A percentile compares a stretch with the other conserved stretches of the same genome.
Conservation (phyloP, 2,797 vertebrate genomes). For the Ispidina picta region DNA sequence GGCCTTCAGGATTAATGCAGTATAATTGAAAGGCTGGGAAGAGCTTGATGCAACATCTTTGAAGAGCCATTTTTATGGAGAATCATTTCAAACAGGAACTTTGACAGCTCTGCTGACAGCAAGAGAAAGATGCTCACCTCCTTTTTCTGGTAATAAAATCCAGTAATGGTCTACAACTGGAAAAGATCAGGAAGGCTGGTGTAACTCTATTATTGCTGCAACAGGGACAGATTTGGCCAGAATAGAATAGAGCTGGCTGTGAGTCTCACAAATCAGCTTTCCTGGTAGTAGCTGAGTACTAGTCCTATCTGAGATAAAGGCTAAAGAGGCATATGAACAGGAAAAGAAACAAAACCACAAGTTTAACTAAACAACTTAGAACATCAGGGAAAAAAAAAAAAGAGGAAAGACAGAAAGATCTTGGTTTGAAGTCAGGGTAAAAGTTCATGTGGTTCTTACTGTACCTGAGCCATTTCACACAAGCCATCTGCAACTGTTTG, state of each 20-base stretch:
- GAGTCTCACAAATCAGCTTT: slow-evolving; percentile 16
- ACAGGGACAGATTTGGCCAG: neutral
- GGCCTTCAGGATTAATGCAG: neutral
- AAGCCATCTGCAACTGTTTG: slow-evolving; percentile 34
- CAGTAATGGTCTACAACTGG: neutral
- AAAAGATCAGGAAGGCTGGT: slow-evolving; percentile 3
- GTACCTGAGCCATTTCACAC: slow-evolving; percentile 48
- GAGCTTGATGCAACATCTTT: neutral
- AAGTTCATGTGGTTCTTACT: slow-evolving; percentile 50
- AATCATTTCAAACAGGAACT: neutral
- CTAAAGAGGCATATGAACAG: slow-evolving; percentile 25
- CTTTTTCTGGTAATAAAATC: neutral
- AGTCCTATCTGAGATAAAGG: slow-evolving; percentile 40
- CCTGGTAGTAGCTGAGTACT: slow-evolving; percentile 41
- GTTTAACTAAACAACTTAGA: slow-evolving; percentile 66
- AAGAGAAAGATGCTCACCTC: neutral
- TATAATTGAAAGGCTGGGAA: neutral
- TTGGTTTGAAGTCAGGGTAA: slow-evolving; percentile 55
- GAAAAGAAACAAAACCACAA: slow-evolving; percentile 69
- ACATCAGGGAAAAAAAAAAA: neutral
- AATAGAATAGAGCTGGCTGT: neutral
- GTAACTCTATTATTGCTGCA: neutral
- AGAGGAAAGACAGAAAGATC: neutral
- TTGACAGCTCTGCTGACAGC: neutral
- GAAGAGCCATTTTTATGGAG: neutral